These are phyloP conservation scores for Caenorhabditis afra DNA, from an alignment of 2,888 invertebrate species.

Conservation along the genomic window DNA sequence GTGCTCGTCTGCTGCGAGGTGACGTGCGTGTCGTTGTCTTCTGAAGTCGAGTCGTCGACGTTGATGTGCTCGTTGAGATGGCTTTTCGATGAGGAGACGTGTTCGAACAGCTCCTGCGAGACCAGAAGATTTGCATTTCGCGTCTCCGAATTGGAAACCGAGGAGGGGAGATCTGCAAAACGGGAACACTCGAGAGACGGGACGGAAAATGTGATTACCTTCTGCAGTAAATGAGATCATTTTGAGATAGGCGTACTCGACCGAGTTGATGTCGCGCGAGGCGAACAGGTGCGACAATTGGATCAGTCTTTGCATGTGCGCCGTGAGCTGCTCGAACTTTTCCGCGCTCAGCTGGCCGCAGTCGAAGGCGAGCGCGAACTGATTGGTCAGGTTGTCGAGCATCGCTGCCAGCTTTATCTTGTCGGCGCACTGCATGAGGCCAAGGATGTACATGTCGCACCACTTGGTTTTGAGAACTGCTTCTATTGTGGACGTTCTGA, in stretches of 20 bases:
- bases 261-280: conserved; percentile 65
- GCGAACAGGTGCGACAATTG: conserved; percentile 61
- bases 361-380: conserved; percentile 87
- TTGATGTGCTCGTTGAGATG: conserved; percentile 48
- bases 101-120: conserved; percentile 84
- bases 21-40: conserved; percentile 71
- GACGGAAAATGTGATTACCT: conserved; percentile 57
- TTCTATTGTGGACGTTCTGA: conserved; percentile 87
- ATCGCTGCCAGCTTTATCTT: conserved; percentile 84
- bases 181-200: neutral
- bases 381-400: conserved; percentile 88
- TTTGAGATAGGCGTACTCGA: conserved; percentile 80
- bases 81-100: conserved; percentile 61
- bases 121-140: conserved; percentile 85
- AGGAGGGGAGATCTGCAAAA: conserved; percentile 83
- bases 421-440: conserved; percentile 90
- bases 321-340: conserved; percentile 64
- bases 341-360: conserved; percentile 81
- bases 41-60: conserved; percentile 71
- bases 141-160: conserved; percentile 83
- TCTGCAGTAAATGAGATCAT: conserved; percentile 78
- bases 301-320: conserved; percentile 61
- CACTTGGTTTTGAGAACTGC: conserved; percentile 90
- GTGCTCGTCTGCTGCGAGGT: conserved; percentile 60
- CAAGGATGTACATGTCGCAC: conserved; percentile 93